Conservation (phyloP, 2,888 invertebrate species). For the Agonopterix subpropinquella region DNA sequence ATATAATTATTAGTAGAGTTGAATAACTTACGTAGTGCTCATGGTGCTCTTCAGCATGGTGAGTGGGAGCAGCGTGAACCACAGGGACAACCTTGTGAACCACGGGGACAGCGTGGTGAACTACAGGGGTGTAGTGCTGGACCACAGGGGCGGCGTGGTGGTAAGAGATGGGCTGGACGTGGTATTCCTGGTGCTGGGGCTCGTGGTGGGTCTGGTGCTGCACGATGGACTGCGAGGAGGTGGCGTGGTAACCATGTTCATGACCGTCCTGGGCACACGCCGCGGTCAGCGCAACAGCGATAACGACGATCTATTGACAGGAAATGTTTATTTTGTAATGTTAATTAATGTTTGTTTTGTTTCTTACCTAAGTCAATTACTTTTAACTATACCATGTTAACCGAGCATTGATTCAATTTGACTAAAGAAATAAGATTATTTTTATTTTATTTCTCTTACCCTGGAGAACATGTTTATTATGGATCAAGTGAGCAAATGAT, state of each 20-base stretch:
- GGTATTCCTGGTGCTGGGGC: background rate
- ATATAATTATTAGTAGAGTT: background rate
- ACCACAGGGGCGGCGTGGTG: slow-evolving; percentile 9
- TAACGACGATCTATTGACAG: slow-evolving; percentile 16
- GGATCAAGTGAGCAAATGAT: background rate
- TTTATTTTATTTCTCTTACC: slow-evolving; percentile 11
- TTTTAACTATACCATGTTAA: background rate
- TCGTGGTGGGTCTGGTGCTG: slow-evolving; percentile 11
- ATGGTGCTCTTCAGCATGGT: slow-evolving; percentile 13
- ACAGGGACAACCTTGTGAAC: slow-evolving; percentile 11
- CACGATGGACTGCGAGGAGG: slow-evolving; percentile 19
- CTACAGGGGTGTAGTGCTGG: slow-evolving; percentile 10
- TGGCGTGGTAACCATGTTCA: slow-evolving; percentile 18
- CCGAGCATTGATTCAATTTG: no score
- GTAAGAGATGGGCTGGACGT: slow-evolving; percentile 6
- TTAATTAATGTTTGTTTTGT: background rate
- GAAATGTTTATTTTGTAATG: background rate
- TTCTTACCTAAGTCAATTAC: background rate
- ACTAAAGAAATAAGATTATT: no score
- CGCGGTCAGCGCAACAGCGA: slow-evolving; percentile 18
- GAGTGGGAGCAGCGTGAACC: slow-evolving; percentile 1
- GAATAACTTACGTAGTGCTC: slow-evolving; percentile 39
- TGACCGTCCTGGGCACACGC: slow-evolving; percentile 32
- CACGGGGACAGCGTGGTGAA: slow-evolving; percentile 8
- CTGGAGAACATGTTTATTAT: slow-evolving; percentile 6